A percentile compares a stretch with the other conserved stretches of the same genome.
These are phyloP conservation scores for Eilema depressum DNA, from an alignment of 2,888 invertebrate genomes.

Conservation along the genomic window DNA sequence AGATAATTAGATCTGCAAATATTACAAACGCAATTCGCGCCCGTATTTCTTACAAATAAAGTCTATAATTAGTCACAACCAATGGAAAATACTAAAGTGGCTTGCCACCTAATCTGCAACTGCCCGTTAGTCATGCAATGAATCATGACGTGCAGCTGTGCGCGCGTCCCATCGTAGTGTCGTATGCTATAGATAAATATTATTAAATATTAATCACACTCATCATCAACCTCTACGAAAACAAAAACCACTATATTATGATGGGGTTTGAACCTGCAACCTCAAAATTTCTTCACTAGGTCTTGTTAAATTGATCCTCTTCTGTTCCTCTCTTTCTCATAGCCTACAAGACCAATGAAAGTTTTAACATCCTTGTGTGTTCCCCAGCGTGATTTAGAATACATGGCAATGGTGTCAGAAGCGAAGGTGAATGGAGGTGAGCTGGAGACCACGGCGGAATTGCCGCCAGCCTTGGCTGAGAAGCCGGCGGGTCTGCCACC, in stretches of 20 bases:
- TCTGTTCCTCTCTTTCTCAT: not conserved
- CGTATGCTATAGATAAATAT: not conserved
- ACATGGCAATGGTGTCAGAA: constrained; percentile 82
- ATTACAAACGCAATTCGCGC: not conserved
- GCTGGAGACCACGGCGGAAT: constrained; percentile 68
- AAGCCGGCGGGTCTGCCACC: constrained; percentile 87
- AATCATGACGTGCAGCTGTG: not conserved
- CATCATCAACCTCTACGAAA: not conserved
- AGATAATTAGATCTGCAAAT: not conserved
- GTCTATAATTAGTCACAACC: not conserved
- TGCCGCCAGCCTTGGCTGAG: constrained; percentile 78
- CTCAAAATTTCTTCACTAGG: not conserved
- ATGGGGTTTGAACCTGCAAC: not conserved
- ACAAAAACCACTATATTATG: too few species aligned
- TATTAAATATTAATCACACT: not conserved
- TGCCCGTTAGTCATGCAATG: not conserved
- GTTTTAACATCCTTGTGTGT: constrained; percentile 22
- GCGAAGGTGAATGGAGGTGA: constrained; percentile 78
- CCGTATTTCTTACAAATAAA: not conserved
- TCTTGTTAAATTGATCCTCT: not conserved
- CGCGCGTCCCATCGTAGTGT: not conserved
- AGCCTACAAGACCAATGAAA: not conserved
- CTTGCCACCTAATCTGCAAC: not conserved
- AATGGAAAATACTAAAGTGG: not conserved
- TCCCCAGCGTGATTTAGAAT: constrained; percentile 51